Base-by-base conservation (phyloP, 2,113 vertebrate species). In the Proterorhinus semilunaris region DNA sequence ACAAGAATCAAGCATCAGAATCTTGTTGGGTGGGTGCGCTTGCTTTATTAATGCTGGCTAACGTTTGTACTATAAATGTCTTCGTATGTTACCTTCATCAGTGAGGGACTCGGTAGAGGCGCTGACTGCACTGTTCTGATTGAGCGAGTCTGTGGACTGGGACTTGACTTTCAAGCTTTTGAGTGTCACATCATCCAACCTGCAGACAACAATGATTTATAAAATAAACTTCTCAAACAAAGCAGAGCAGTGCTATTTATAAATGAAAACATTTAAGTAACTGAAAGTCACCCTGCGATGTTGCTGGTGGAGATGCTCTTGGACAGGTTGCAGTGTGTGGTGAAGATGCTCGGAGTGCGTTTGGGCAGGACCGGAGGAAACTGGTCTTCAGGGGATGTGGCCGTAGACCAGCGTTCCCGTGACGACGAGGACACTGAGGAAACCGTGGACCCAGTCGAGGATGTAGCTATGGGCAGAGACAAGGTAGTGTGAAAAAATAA, bases 261-360 rank as follows among this genome's bases (percentile, higher is more conserved):
- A 12, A 59, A 59, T 36, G 36, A 58, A 42, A 53, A 2, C 51
- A 16, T 55, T 43, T 42, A 5, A 44, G 10, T 2, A 51, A 51
- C 11, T 11, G 11, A 51, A 13, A 45, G 58, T 61, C 81, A 97
- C 96, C 94, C 95, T 74, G 96, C 93, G 43, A 97, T 97, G 91
- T 98, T 98, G 90, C 94, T 95, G 78, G 95, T 97, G 10, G 96
- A 98, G 85, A 96, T 92, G 68, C 96, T 98, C 80, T 98, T 97
- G 3, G 96, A 93, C 79, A 97, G 93, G 65, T 89, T 88, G 74
- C 69, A 84, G 75, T 85, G 79, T 15, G 82, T 61, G 71, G 57
- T 84, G 75, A 91, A 90, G 43, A 93, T 77, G 7, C 66, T 93
- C 88, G 27, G 88, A 27, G 93, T 90, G 75, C 88, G 82, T 0